A percentile compares a stretch with the other conserved stretches of the same genome.
These are phyloP conservation scores for Nesidiocoris tenuis DNA, from an alignment of 2,888 invertebrate genomes.

Conservation along the genomic window DNA sequence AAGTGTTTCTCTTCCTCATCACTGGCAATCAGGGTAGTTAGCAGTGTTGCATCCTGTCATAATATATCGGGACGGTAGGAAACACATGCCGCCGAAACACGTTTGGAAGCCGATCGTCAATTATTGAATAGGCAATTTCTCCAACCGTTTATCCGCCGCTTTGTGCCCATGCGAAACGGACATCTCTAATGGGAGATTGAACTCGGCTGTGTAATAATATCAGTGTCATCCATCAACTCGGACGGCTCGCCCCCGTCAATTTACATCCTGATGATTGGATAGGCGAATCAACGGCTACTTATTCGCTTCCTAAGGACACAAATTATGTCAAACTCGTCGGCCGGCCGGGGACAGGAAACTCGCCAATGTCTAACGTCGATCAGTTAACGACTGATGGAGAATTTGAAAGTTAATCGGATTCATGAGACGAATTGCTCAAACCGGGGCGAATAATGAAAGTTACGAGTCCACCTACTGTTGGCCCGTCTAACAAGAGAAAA, in stretches of 20 bases:
- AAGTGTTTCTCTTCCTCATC: no score
- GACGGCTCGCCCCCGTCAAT: conserved; percentile 1
- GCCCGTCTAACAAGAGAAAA: no score
- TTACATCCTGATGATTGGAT: not conserved
- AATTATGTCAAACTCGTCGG: conserved; percentile 22
- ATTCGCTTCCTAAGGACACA: conserved; percentile 29
- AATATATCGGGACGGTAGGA: not conserved
- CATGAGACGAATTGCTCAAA: not conserved
- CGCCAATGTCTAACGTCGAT: not conserved
- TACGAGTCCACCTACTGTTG: no score
- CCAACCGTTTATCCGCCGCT: no score
- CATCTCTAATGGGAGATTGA: not conserved
- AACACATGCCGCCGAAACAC: not conserved
- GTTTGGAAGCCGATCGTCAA: not conserved
- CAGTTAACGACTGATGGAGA: not conserved
- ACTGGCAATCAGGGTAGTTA: no score
- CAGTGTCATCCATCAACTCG: conserved; percentile 8
- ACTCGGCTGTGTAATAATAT: not conserved
- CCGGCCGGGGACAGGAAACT: not conserved
- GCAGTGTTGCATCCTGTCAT: no score
- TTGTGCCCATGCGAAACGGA: not conserved
- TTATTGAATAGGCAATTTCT: not conserved
- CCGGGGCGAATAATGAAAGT: not conserved
- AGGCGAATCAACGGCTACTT: conserved; percentile 33
- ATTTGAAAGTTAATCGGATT: not conserved